Conservation (phyloP, 1,140 invertebrate genomes). For the Micrasema longulum region DNA sequence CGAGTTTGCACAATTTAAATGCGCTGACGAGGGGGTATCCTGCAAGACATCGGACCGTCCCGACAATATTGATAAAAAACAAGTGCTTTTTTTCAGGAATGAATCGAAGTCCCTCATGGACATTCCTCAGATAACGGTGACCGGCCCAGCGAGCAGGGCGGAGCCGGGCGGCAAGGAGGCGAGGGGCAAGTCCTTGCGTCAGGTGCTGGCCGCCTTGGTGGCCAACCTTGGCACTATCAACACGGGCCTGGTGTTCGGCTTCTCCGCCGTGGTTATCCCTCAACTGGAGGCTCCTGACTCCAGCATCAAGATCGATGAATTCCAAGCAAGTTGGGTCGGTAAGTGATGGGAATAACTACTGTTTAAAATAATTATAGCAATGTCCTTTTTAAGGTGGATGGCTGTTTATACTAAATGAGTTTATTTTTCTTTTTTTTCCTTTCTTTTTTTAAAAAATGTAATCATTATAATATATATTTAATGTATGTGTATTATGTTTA, state of each 20-base stretch:
- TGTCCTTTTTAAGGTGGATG: not conserved
- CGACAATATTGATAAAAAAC: too few relatives aligned
- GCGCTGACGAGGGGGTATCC: too few relatives aligned
- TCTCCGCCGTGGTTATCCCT: conserved; percentile 78
- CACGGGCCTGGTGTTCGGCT: conserved; percentile 79
- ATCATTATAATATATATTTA: too few relatives aligned
- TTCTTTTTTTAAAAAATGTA: too few relatives aligned
- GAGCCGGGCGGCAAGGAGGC: conserved; percentile 59
- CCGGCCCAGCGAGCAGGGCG: conserved; percentile 55
- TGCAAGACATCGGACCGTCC: too few relatives aligned
- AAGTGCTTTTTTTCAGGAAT: conserved; percentile 56
- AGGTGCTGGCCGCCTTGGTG: conserved; percentile 73
- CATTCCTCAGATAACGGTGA: conserved; percentile 45
- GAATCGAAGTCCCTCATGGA: conserved; percentile 61
- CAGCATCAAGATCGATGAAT: conserved; percentile 69
- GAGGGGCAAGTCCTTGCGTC: conserved; percentile 68
- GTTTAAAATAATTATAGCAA: not conserved
- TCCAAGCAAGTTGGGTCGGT: conserved; percentile 81
- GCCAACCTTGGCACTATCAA: conserved; percentile 79
- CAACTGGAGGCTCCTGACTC: conserved; percentile 71
- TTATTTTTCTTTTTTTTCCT: too few relatives aligned
- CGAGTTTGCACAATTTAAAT: too few relatives aligned
- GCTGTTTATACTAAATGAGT: not conserved
- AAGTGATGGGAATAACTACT: too few relatives aligned
- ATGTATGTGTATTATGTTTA: too few relatives aligned